Evolutionary conservation across 2,888 invertebrate genomes (phyloP).

Genomic region (Calameuta filiformis): DNA sequence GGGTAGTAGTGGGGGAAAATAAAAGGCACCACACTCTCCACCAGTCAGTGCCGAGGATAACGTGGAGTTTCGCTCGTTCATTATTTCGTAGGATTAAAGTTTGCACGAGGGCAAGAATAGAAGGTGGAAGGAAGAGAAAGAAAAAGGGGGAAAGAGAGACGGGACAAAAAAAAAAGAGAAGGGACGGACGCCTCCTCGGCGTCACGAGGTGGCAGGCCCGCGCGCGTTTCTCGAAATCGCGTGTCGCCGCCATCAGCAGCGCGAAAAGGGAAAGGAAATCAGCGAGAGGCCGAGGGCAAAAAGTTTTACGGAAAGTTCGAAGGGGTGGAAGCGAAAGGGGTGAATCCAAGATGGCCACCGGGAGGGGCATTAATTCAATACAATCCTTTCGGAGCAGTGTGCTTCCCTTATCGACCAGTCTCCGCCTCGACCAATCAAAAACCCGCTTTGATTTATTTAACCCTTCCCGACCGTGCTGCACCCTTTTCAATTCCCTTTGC

Average conservation of each 20-base stretch:
- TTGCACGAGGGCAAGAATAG: not conserved
- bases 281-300: not conserved
- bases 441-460: slow-evolving; percentile 52
- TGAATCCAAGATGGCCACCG: slow-evolving; percentile 35
- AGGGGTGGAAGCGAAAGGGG: not conserved
- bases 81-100: too few relatives aligned
- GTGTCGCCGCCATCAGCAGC: not conserved
- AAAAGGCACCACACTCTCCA: too few relatives aligned
- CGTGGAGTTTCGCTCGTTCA: too few relatives aligned
- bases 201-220: not conserved
- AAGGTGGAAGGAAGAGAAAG: not conserved
- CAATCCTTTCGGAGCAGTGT: slow-evolving; percentile 24
- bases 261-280: not conserved
- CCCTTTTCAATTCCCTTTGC: not conserved
- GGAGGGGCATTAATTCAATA: slow-evolving; percentile 21
- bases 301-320: not conserved
- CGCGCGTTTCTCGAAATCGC: not conserved
- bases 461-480: slow-evolving; percentile 41
- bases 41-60: too few relatives aligned
- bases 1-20: too few relatives aligned
- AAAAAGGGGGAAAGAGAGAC: not conserved
- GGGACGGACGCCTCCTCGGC: not conserved
- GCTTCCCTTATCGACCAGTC: too few relatives aligned
- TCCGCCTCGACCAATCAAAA: slow-evolving; percentile 47
- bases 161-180: not conserved